phyloP scores from a whole-genome alignment of 2,797 vertebrate genomes.

The Nyctibius grandis region DNA sequence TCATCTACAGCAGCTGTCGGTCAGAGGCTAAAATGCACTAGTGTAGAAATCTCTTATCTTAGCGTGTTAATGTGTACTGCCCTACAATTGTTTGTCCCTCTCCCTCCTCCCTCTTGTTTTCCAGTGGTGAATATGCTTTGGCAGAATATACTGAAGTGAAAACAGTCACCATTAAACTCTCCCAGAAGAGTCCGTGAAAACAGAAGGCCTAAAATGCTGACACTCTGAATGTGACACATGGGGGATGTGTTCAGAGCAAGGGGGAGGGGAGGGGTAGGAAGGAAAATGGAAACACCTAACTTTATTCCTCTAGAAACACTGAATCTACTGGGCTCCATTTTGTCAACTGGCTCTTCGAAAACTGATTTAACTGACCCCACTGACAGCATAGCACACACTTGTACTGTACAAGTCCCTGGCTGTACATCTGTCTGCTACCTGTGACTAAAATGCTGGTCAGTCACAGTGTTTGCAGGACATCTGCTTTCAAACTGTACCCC shows the following conservation, averaged over 20 bases:
- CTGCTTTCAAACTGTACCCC: constrained; percentile 4
- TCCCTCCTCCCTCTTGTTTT: neutral
- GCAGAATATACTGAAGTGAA: constrained; percentile 93
- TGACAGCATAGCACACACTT: neutral
- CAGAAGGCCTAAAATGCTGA: constrained; percentile 37
- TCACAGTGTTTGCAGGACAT: neutral
- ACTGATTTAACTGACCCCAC: neutral
- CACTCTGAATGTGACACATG: constrained; percentile 63
- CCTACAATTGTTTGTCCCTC: neutral
- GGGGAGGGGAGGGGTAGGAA: constrained; percentile 24
- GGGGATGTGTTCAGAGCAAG: neutral
- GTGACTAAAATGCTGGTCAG: neutral
- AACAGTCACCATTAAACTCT: constrained; percentile 92
- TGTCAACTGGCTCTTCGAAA: constrained; percentile 16
- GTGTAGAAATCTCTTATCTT: neutral
- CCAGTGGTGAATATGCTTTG: constrained; percentile 90
- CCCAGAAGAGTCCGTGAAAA: constrained; percentile 75
- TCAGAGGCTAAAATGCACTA: neutral
- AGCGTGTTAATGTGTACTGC: no score
- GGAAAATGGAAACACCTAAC: neutral
- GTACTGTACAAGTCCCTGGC: neutral
- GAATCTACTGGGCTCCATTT: constrained; percentile 25
- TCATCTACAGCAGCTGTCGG: neutral
- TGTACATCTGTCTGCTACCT: neutral
- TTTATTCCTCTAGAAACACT: constrained; percentile 50